Percentiles rank a stretch among this genome's conserved stretches.
Conservation (phyloP, 2,113 vertebrate genomes). For the Pedionomus torquatus region DNA sequence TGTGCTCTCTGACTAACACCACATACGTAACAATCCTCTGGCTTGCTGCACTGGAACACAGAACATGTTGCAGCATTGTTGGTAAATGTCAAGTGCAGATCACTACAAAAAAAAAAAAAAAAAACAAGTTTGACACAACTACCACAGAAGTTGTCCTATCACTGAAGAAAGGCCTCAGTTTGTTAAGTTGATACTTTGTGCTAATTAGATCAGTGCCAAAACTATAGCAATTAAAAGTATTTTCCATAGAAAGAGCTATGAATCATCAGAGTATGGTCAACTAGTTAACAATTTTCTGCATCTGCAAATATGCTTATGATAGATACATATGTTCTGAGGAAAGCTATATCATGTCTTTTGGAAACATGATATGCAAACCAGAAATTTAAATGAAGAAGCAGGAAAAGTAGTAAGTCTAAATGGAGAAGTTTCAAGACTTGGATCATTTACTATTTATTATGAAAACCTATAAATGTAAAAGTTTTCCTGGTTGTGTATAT, state of each 20-base stretch:
- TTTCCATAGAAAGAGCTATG: background rate
- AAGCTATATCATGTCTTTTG: background rate
- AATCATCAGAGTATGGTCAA: background rate
- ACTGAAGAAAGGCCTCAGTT: background rate
- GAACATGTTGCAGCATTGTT: background rate
- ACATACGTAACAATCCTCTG: background rate
- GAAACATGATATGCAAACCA: background rate
- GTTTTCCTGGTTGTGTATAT: background rate
- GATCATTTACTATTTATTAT: background rate
- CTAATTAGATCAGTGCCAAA: background rate
- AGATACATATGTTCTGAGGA: background rate
- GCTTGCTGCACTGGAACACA: background rate
- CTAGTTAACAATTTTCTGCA: background rate
- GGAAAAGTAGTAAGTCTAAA: background rate
- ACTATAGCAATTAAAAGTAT: background rate
- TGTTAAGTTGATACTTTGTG: background rate
- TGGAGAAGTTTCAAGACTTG: background rate
- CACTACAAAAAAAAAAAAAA: background rate
- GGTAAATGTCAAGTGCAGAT: background rate
- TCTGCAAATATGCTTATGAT: background rate
- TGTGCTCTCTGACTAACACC: background rate
- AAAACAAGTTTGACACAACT: background rate
- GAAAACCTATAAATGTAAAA: background rate
- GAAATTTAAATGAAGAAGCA: background rate
- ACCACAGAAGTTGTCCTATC: background rate